A percentile compares a stretch with the other conserved stretches of the same genome.
phyloP scores from a whole-genome alignment of 2,113 vertebrate species.

The Pipa parva region DNA sequence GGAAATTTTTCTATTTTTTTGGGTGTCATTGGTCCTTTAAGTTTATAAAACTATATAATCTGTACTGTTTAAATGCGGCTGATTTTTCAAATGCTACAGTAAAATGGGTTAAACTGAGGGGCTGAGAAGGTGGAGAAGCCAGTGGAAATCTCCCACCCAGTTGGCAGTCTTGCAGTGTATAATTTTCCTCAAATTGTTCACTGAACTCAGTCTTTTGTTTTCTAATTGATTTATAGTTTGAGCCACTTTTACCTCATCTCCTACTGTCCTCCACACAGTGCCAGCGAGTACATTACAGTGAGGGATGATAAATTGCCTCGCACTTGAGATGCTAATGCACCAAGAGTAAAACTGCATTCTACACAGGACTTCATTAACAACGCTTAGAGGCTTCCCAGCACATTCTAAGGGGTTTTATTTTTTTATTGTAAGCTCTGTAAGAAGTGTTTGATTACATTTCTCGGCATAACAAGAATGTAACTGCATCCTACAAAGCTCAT shows the following conservation, averaged over 20 bases:
- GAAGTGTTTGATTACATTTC: slow-evolving; percentile 30
- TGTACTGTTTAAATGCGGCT: too few relatives aligned
- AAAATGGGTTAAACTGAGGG: too few relatives aligned
- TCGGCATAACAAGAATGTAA: slow-evolving; percentile 9
- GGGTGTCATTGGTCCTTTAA: too few relatives aligned
- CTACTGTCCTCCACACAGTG: slow-evolving; percentile 63
- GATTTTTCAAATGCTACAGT: too few relatives aligned
- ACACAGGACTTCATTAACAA: slow-evolving; percentile 49
- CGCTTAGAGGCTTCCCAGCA: slow-evolving; percentile 29
- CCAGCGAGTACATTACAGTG: slow-evolving; percentile 71
- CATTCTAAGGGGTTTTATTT: not conserved
- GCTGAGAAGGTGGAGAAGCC: slow-evolving; percentile 45
- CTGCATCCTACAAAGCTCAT: slow-evolving; percentile 6
- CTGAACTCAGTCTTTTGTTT: slow-evolving; percentile 77
- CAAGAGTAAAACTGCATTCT: slow-evolving; percentile 53
- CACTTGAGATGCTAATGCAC: slow-evolving; percentile 72
- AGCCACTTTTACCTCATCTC: slow-evolving; percentile 68
- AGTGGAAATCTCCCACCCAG: slow-evolving; percentile 65
- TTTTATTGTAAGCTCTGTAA: slow-evolving; percentile 7
- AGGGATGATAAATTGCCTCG: slow-evolving; percentile 73
- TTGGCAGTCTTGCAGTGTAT: slow-evolving; percentile 67
- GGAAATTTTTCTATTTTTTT: too few relatives aligned
- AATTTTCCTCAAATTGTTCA: slow-evolving; percentile 72
- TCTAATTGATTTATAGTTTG: slow-evolving; percentile 81
- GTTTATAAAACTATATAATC: too few relatives aligned